Evolutionary conservation across 2,797 vertebrate genomes (phyloP).

Genomic region (Anisognathus igniventris): DNA sequence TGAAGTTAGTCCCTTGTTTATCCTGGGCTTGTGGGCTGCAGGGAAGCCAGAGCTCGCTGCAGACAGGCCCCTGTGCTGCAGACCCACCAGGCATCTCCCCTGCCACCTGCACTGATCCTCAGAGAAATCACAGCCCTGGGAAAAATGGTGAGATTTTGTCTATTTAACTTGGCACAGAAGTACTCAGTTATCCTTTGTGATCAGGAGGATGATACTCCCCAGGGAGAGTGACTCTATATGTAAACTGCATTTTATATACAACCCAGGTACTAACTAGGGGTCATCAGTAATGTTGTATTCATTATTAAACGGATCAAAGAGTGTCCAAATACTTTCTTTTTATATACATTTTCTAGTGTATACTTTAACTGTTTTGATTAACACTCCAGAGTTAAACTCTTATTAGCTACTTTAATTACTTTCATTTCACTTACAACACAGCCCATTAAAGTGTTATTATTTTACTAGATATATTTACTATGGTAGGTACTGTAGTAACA

Average conservation of each 20-base stretch:
- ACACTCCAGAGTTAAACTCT: neutral
- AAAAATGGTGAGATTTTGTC: neutral
- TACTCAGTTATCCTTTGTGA: neutral
- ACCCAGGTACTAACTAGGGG: neutral
- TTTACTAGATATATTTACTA: neutral
- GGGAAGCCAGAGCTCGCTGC: fast-evolving
- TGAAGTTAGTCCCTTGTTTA: neutral
- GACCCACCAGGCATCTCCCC: neutral
- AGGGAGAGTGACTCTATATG: neutral
- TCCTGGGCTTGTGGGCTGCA: neutral
- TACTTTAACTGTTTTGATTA: neutral
- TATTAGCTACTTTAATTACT: neutral
- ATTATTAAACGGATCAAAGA: neutral
- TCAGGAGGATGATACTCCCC: neutral
- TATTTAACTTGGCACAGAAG: neutral
- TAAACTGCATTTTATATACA: neutral
- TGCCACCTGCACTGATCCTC: neutral
- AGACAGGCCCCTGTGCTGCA: neutral
- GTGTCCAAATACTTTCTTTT: neutral
- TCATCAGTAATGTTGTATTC: neutral
- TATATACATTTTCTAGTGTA: neutral
- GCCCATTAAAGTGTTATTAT: neutral
- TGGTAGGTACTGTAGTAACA: neutral
- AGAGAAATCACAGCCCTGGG: neutral
- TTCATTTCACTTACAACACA: neutral